Conservation (phyloP, 1,140 invertebrate genomes). For the Onthophagus taurus region DNA sequence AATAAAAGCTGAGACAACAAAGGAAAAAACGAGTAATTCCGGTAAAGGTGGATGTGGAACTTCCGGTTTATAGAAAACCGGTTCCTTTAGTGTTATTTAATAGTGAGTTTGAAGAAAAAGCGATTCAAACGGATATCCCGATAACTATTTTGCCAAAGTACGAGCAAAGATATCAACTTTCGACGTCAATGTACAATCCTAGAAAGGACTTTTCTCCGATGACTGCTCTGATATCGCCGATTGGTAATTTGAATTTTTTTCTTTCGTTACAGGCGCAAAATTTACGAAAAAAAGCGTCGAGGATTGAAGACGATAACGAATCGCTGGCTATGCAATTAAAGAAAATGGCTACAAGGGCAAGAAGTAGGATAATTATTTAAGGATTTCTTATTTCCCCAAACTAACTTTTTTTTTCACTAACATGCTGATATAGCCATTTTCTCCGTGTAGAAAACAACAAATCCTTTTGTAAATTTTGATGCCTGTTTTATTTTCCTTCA, state of each 20-base stretch:
- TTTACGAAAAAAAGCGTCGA: constrained; percentile 74
- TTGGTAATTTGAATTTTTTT: constrained; percentile 27
- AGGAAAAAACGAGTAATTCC: constrained; percentile 1
- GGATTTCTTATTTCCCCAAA: constrained; percentile 10
- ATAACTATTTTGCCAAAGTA: too few species aligned
- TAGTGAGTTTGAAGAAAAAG: too few species aligned
- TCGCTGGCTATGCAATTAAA: constrained; percentile 83
- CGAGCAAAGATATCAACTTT: constrained; percentile 9
- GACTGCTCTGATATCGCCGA: constrained; percentile 28
- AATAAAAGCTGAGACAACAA: background rate
- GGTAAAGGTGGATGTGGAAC: too few species aligned
- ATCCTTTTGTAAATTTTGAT: constrained; percentile 8
- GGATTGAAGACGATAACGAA: constrained; percentile 91
- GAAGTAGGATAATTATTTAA: constrained; percentile 48
- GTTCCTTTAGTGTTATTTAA: constrained; percentile 16
- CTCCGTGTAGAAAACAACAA: constrained; percentile 33
- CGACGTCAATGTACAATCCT: constrained; percentile 2
- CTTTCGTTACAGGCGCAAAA: constrained; percentile 60
- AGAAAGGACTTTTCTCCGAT: constrained; percentile 28
- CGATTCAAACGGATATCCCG: too few species aligned
- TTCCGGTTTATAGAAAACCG: constrained; percentile 16
- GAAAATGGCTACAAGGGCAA: constrained; percentile 81
- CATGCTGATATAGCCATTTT: constrained; percentile 44
- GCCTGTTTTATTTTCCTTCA: background rate
- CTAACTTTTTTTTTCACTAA: constrained; percentile 4